Conservation (phyloP, 1,140 invertebrate species). For the Aphaenogaster ashmeadi region DNA sequence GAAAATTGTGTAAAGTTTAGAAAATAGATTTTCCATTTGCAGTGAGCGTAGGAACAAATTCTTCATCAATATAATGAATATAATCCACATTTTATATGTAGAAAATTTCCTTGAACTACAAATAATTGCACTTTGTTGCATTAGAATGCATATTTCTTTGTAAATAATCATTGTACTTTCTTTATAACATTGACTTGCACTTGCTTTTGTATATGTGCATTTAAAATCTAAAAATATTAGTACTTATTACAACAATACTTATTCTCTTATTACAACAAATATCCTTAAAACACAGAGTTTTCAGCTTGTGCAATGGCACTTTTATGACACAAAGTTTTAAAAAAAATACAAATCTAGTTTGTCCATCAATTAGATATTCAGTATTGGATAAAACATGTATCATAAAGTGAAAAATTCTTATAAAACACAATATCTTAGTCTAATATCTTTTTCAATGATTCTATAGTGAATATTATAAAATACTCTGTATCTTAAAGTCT, state of each 20-base stretch:
- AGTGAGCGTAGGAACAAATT: neutral
- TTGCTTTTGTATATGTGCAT: conserved; percentile 22
- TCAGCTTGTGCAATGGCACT: conserved; percentile 31
- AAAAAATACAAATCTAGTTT: conserved; percentile 53
- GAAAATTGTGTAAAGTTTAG: conserved; percentile 15
- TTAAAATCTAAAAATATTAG: conserved; percentile 37
- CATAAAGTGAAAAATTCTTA: conserved; percentile 40
- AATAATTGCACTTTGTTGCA: conserved; percentile 22
- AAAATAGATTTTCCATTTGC: conserved; percentile 39
- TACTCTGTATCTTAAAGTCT: conserved; percentile 5
- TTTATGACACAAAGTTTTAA: conserved; percentile 28
- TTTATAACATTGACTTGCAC: conserved; percentile 27
- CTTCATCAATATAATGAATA: conserved; percentile 1
- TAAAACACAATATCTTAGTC: conserved; percentile 5
- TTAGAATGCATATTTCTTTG: conserved; percentile 5
- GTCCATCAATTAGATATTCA: conserved; percentile 37
- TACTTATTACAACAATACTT: conserved; percentile 2
- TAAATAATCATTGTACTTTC: neutral
- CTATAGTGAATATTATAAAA: conserved; percentile 5
- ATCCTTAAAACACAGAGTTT: conserved; percentile 9
- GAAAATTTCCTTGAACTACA: conserved; percentile 23
- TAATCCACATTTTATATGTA: neutral
- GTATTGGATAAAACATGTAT: neutral
- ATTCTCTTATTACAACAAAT: neutral
- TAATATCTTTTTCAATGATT: conserved; percentile 26